phyloP scores from a whole-genome alignment of 2,113 vertebrate species.

The Callipepla squamata region DNA sequence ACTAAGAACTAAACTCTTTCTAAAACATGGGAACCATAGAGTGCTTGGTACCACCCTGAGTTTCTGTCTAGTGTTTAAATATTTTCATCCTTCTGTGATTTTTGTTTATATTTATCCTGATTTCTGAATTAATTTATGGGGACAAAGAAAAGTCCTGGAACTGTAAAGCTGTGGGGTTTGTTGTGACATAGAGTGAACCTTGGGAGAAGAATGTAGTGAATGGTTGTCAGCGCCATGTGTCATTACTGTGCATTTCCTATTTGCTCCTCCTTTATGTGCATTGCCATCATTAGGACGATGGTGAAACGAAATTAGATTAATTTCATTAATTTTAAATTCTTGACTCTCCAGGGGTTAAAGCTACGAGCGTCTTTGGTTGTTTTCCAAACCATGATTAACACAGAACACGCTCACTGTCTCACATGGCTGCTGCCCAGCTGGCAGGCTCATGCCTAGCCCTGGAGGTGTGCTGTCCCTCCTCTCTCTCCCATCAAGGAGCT shows the following conservation, averaged over 20 bases:
- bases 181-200: neutral
- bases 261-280: neutral
- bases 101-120: neutral
- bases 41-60: neutral
- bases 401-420: neutral
- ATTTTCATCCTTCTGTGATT: neutral
- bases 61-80: neutral
- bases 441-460: neutral
- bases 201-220: neutral
- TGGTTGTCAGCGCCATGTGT: neutral
- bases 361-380: neutral
- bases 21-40: accelerated
- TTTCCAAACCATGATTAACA: neutral
- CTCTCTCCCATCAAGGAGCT: neutral
- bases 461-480: neutral
- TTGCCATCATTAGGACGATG: neutral
- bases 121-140: neutral
- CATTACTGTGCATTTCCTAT: neutral
- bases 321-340: neutral
- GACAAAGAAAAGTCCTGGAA: neutral
- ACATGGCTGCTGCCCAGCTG: neutral
- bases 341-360: neutral
- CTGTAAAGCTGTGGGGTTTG: neutral
- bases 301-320: neutral
- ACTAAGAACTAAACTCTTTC: neutral